A percentile compares a stretch with the other conserved stretches of the same genome.
Conservation (phyloP, 2,888 invertebrate species). For the Hemistola chrysoprasaria region DNA sequence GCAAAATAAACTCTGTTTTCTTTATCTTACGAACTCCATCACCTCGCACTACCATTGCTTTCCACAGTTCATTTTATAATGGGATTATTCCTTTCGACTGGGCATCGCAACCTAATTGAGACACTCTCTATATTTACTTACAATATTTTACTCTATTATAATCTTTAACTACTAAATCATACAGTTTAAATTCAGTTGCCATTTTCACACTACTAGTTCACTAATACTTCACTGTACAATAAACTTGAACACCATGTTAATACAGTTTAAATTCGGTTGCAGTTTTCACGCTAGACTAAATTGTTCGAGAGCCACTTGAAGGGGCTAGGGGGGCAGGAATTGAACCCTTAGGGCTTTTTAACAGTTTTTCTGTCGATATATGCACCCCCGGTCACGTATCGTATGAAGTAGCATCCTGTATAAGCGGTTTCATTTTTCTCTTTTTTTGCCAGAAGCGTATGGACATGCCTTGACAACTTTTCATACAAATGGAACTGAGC, state of each 20-base stretch:
- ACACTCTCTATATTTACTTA: conserved; percentile 39
- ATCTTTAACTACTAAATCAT: too few species aligned
- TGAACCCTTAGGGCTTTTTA: conserved; percentile 69
- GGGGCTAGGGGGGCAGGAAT: conserved; percentile 25
- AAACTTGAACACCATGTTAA: not conserved
- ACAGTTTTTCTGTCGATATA: conserved; percentile 69
- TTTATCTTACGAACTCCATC: not conserved
- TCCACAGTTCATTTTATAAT: conserved; percentile 44
- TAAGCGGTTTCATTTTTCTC: conserved; percentile 76
- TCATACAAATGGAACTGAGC: too few species aligned
- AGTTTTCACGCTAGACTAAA: conserved; percentile 18
- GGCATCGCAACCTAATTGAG: conserved; percentile 62
- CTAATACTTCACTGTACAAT: conserved; percentile 4
- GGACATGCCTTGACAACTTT: conserved; percentile 38
- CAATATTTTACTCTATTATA: too few species aligned
- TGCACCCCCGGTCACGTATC: conserved; percentile 79
- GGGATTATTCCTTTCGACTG: conserved; percentile 54
- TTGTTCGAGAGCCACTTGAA: conserved; percentile 16
- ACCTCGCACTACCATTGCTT: conserved; percentile 9
- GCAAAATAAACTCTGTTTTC: too few species aligned
- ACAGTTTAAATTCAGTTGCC: too few species aligned
- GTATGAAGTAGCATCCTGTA: conserved; percentile 76
- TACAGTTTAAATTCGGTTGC: conserved; percentile 15
- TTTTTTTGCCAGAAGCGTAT: conserved; percentile 33
- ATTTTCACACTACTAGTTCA: too few species aligned